Conservation (phyloP, 2,797 vertebrate species). For the Trachops cirrhosus region DNA sequence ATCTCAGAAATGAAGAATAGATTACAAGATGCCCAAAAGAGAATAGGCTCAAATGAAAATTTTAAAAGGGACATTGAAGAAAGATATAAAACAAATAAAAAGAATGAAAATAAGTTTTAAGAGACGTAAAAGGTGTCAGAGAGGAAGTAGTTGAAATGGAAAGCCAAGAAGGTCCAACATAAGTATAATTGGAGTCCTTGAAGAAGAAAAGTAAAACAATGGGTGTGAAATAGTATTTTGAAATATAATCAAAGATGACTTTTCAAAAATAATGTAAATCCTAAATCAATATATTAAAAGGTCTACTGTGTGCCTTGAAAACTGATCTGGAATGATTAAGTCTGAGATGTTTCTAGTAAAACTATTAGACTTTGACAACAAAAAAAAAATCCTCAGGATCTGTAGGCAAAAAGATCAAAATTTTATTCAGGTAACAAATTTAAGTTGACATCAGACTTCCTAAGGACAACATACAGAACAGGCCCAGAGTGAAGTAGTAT, state of each 20-base stretch:
- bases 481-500: not conserved
- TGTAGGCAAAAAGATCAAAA: not conserved
- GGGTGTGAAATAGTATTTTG: not conserved
- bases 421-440: not conserved
- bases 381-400: not conserved
- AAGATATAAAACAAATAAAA: not conserved
- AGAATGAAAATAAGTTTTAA: not conserved
- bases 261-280: not conserved
- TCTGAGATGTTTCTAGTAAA: not conserved
- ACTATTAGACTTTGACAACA: not conserved
- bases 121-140: not conserved
- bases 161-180: slow-evolving; percentile 10
- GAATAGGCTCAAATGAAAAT: not conserved
- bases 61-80: not conserved
- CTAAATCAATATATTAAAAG: not conserved
- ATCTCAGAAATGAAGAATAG: slow-evolving; percentile 18
- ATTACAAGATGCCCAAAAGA: not conserved
- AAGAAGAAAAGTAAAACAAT: not conserved
- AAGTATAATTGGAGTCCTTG: slow-evolving; percentile 2
- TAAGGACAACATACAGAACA: not conserved
- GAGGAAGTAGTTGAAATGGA: not conserved
- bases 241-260: slow-evolving; percentile 15
- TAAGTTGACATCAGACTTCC: not conserved
- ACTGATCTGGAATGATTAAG: not conserved
- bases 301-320: not conserved